Evolutionary conservation across 2,888 invertebrate genomes (phyloP).

Genomic region (Crepidodera aurea): DNA sequence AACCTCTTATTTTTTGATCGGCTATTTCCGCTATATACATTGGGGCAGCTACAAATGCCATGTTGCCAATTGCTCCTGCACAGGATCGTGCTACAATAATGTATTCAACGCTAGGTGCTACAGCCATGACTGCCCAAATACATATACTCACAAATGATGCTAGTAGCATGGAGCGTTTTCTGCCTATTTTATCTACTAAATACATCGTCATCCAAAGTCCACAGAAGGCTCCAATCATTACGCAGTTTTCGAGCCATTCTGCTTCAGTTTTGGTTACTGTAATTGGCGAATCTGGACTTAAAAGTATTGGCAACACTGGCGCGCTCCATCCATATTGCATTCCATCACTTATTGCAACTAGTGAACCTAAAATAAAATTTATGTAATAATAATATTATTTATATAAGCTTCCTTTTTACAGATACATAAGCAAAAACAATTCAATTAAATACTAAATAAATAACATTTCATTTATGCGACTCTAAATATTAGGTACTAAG

Average conservation of each 20-base stretch:
- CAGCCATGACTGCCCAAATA: slow-evolving; percentile 57
- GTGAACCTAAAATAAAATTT: slow-evolving; percentile 53
- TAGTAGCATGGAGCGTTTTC: slow-evolving; percentile 57
- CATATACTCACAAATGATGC: slow-evolving; percentile 55
- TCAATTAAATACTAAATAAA: too few relatives aligned
- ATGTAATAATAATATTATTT: too few relatives aligned
- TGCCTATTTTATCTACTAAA: slow-evolving; percentile 54
- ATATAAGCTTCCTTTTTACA: too few relatives aligned
- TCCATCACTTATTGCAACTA: slow-evolving; percentile 59
- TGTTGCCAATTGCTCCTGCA: slow-evolving; percentile 53
- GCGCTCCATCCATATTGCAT: slow-evolving; percentile 62
- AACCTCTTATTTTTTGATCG: slow-evolving; percentile 56
- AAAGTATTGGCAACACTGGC: slow-evolving; percentile 51
- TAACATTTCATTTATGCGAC: too few relatives aligned
- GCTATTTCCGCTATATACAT: slow-evolving; percentile 60
- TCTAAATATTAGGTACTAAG: too few relatives aligned
- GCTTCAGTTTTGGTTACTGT: slow-evolving; percentile 49
- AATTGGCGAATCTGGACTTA: slow-evolving; percentile 49
- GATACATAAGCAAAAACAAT: too few relatives aligned
- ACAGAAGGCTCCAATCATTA: slow-evolving; percentile 51
- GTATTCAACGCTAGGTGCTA: slow-evolving; percentile 52
- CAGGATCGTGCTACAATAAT: slow-evolving; percentile 55
- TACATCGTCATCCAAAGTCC: slow-evolving; percentile 57
- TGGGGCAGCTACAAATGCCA: slow-evolving; percentile 57
- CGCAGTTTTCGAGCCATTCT: slow-evolving; percentile 53